These are phyloP conservation scores for Tipula vernalis DNA, from an alignment of 2,888 invertebrate genomes.

Conservation along the genomic window DNA sequence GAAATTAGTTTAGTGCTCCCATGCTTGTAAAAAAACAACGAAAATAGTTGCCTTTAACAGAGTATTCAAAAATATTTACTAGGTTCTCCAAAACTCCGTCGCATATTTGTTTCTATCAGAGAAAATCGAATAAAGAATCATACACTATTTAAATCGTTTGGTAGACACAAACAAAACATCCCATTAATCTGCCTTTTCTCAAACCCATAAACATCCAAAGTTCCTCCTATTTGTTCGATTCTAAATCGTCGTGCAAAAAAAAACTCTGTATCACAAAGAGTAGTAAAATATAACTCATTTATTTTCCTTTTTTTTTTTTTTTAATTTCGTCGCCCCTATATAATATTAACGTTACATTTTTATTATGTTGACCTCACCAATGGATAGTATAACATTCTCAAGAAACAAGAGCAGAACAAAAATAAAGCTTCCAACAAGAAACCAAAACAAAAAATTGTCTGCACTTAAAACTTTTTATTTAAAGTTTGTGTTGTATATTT, in stretches of 20 bases:
- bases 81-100: too few relatives aligned
- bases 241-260: neutral
- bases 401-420: neutral
- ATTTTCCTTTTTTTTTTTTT: neutral
- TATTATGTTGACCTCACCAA: neutral
- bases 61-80: too few relatives aligned
- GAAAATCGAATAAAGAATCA: too few relatives aligned
- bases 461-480: neutral
- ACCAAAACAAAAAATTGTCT: neutral
- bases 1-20: too few relatives aligned
- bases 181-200: neutral
- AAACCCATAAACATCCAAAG: neutral
- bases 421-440: neutral
- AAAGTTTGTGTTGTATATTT: neutral
- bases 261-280: neutral
- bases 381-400: neutral
- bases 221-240: neutral
- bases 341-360: neutral
- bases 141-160: too few relatives aligned
- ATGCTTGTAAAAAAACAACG: too few relatives aligned
- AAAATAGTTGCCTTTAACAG: too few relatives aligned
- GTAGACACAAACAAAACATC: neutral
- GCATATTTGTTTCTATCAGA: too few relatives aligned
- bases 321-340: neutral
- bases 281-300: neutral